Conservation (phyloP, 2,888 invertebrate species). For the Empis stercorea region DNA sequence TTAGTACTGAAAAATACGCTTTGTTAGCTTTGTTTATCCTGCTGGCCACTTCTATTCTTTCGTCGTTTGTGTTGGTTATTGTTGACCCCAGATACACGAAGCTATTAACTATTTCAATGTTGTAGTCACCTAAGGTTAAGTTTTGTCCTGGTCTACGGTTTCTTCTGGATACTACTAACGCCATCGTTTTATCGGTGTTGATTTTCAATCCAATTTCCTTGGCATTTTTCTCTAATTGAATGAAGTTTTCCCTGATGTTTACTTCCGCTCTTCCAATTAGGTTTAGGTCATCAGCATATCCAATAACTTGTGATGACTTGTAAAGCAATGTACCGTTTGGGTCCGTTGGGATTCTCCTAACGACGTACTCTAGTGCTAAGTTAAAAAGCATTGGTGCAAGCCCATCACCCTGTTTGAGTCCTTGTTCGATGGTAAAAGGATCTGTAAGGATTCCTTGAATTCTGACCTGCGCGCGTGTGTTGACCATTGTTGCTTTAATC, state of each 20-base stretch:
- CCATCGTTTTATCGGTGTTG: slow-evolving; percentile 1
- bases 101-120: no score
- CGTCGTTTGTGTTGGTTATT: no score
- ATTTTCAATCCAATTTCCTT: neutral
- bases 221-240: neutral
- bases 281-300: slow-evolving; percentile 4
- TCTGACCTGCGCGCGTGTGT: neutral
- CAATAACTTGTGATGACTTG: neutral
- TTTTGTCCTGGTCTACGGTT: neutral
- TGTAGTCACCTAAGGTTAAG: no score
- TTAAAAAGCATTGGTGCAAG: no score
- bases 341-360: neutral
- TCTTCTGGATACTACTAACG: neutral
- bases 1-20: no score
- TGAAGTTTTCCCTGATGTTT: neutral
- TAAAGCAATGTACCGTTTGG: neutral
- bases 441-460: neutral
- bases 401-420: neutral
- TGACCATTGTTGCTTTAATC: neutral
- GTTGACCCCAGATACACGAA: no score
- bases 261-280: neutral
- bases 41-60: no score
- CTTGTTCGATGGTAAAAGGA: neutral
- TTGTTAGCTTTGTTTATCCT: no score
- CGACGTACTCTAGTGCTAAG: neutral